Conservation (phyloP, 2,113 vertebrate species). For the Thryonomys swinderianus region DNA sequence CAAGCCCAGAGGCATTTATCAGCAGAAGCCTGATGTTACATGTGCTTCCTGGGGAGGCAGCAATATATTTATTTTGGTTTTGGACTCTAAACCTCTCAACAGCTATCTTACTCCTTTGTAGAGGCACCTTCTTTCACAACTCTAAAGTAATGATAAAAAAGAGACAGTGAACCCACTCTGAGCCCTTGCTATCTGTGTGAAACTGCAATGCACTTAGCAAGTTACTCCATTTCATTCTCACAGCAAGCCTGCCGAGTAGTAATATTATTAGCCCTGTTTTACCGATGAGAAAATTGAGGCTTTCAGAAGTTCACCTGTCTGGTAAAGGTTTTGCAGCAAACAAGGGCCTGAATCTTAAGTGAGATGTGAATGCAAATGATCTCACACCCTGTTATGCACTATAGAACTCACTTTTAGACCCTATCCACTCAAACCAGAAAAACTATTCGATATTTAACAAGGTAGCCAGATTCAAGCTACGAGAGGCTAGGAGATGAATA, state of each 20-base stretch:
- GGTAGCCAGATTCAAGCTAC: not conserved
- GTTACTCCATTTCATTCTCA: not conserved
- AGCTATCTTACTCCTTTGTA: not conserved
- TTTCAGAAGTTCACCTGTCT: not conserved
- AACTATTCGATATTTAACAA: not conserved
- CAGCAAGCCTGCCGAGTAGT: not conserved
- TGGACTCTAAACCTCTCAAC: not conserved
- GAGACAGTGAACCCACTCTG: not conserved
- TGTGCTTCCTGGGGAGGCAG: not conserved
- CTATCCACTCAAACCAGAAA: not conserved
- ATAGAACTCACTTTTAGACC: not conserved
- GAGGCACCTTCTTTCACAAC: not conserved
- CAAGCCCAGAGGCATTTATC: not conserved
- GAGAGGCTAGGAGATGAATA: not conserved
- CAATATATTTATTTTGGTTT: not conserved
- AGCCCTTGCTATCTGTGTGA: not conserved
- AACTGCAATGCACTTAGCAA: not conserved
- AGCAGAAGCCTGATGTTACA: not conserved
- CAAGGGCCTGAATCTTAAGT: conserved; percentile 12
- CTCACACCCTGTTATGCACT: not conserved
- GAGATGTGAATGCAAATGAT: not conserved
- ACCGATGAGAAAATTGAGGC: conserved; percentile 19
- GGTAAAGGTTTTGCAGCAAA: not conserved
- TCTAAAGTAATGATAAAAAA: conserved; percentile 17
- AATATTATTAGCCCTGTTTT: not conserved